Evolutionary conservation across 2,888 invertebrate genomes (phyloP), one percentile per base, ranked within the genome.

Genomic region (Meiosimyza platycephala): DNA sequence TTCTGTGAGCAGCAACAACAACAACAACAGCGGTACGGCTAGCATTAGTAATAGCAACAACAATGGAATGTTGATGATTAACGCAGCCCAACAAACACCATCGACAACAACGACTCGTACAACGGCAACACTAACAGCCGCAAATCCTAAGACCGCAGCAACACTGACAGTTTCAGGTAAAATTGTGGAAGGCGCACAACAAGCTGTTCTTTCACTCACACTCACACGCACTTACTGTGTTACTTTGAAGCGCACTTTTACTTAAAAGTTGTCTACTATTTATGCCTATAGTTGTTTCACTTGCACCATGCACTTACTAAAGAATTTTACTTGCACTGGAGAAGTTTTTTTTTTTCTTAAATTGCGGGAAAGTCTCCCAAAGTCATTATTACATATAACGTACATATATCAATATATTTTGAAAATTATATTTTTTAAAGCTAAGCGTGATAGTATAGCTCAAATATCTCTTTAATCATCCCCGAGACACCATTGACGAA

Each of bases 21-120:
- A 47, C 62, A 70, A 33, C 72, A 48, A 80, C 28, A 28, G 28
- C 28, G 28, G 28, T 28, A 28, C 28, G 28, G 28, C 79, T 79
- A 72, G 79, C 81, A 73, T 76, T 78, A 78, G 78, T 78, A 78
- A 80, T 77, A 81, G 78, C 80, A 77, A 80, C 80, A 75, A 62
- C 60, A 71, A 74, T 67, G 69, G 64, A 54, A 64, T n/a, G 47
- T 54, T 55, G 57, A 51, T 71, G 51, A 16, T 52, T 47, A 63
- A 63, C 50, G 65, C 65, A 66, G 52, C 70, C 18, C 64, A 59
- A 55, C 60, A 57, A 72, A 54, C 66, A 67, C 47, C 74, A 48
- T 59, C 51, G 16, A n/a, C 62, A 65, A 59, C 67, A 75, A 50
- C 72, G 33, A 51, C 65, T 71, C 57, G 64, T 57, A 72, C 68